Evolutionary conservation across 37 sponge, comb jelly and placozoan species (phyloP), one percentile per base, ranked within the genome.

Genomic region (Cladorhizidae sp.): DNA sequence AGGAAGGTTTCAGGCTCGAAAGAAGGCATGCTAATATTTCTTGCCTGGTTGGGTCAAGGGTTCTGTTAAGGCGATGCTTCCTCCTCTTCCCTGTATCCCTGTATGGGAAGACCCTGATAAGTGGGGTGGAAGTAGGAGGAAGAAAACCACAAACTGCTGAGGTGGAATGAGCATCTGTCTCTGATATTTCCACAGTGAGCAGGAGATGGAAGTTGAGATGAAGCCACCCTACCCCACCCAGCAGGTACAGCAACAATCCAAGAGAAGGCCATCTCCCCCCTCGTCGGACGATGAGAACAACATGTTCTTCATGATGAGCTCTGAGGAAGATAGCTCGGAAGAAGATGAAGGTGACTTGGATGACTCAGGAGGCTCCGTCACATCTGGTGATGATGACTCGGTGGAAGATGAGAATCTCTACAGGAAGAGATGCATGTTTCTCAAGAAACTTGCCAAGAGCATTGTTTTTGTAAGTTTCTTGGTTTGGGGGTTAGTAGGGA

Each of bases 391-490:
- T 26, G 49, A 72, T 5, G 86, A 80, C 17, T 23, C 50, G 11
- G 64, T 17, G 3, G 54, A 25, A 41, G 65, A 63, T 39, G 82
- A 84, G 43, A 40, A 31, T 32, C n/a, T 78, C 33, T 90, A 81
- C 54, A 64, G 70, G 42, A 81, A 59, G 64, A 85, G 75, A 50
- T 85, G 81, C 64, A 41, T 37, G 18, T 80, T 85, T 41, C 35
- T 84, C 3, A 80, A 72, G 72, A 70, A 77, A 57, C 29, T 85
- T 57, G 90, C 90, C 31, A 85, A 74, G 65, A 64, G 69, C 23
- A 90, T 90, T 8, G 76, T 90, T 35, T 81, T 76, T 76, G 90
- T 90, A 75, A 5, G 40, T 42, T 29, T 52, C 49, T 45, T 9
- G 9, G 9, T 45, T 45, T 45, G 5, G 49, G n/a, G n/a, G n/a